Evolutionary conservation across 1,140 invertebrate species (phyloP), one percentile per base, ranked within the genome.

Genomic region (Whitmania pigra): DNA sequence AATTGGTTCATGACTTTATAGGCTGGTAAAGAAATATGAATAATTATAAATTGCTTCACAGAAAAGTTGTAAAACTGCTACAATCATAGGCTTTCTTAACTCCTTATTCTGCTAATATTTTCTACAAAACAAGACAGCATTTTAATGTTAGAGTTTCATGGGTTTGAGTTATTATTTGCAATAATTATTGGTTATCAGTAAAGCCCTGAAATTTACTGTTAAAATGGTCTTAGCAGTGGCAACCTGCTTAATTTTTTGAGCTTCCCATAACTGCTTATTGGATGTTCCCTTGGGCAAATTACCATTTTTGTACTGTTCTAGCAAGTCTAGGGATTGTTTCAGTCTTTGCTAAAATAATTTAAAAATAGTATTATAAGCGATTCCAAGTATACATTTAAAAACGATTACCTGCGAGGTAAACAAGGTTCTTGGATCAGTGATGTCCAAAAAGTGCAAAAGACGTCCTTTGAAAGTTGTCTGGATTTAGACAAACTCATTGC

Each of bases 241-340:
- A 57, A 82, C 81, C 78, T 83, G 80, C 74, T 83, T 83, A 15
- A 84, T 78, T 75, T 84, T 85, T 75, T 85, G 84, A 13, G 84
- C 84, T 75, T 84, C 75, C 84, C 84, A 85, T 73, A 85, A 74
- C 31, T 84, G 74, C 72, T 78, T 73, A 75, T 84, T 77, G 11
- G 80, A 80, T 15, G 79, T 75, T 20, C 75, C 76, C 29, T 76
- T 49, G 13, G 77, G 74, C 22, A 82, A 67, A 11, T 53, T 75
- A 9, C 79, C 79, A 18, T 75, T 69, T 74, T 82, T 79, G 74
- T 77, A 83, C 40, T 78, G 76, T 27, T 82, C 78, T 27, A 85
- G 74, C 29, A 85, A 72, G 54, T 78, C 67, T n/a, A 79, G 73
- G 67, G 78, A 78, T 73, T 77, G 66, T 68, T 82, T 71, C 13